These are phyloP conservation scores for Microctenopoma steveboyesi DNA, from an alignment of 2,797 vertebrate genomes.

Conservation along the genomic window DNA sequence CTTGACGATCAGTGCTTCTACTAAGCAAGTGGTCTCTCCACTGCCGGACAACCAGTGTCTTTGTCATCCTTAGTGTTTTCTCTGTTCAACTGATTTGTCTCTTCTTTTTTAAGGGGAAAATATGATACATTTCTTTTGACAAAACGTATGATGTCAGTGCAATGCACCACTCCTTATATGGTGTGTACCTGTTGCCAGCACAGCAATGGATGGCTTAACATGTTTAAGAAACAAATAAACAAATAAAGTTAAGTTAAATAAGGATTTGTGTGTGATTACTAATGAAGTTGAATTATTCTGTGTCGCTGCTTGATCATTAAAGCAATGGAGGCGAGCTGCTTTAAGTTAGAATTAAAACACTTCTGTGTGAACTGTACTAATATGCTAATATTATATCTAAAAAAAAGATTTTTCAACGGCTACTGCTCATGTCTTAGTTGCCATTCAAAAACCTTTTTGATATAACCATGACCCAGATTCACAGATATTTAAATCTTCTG, in stretches of 20 bases:
- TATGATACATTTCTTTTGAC: conserved; percentile 70
- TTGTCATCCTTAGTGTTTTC: conserved; percentile 62
- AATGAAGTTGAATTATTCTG: conserved; percentile 38
- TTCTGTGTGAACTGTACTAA: not conserved
- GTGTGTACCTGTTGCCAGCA: conserved; percentile 79
- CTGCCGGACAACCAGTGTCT: conserved; percentile 61
- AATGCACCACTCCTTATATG: conserved; percentile 77
- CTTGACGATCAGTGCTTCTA: conserved; percentile 62
- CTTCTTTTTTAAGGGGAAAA: conserved; percentile 68
- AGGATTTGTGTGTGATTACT: conserved; percentile 60
- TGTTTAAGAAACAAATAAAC: conserved; percentile 83
- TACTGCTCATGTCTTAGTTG: no score
- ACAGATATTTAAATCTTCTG: not conserved
- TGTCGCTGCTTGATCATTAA: conserved; percentile 3
- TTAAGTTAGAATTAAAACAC: not conserved
- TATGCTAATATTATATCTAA: not conserved
- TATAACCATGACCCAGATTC: no score
- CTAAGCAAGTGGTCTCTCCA: conserved; percentile 48
- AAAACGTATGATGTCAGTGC: conserved; percentile 82
- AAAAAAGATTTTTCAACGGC: no score
- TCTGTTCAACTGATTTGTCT: conserved; percentile 64
- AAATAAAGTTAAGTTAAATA: conserved; percentile 57
- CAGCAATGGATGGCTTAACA: conserved; percentile 79
- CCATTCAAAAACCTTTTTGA: no score
- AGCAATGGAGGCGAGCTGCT: not conserved